Evolutionary conservation across 2,888 invertebrate species (phyloP), one percentile per base, ranked within the genome.

Genomic region (Pollenia angustigena): DNA sequence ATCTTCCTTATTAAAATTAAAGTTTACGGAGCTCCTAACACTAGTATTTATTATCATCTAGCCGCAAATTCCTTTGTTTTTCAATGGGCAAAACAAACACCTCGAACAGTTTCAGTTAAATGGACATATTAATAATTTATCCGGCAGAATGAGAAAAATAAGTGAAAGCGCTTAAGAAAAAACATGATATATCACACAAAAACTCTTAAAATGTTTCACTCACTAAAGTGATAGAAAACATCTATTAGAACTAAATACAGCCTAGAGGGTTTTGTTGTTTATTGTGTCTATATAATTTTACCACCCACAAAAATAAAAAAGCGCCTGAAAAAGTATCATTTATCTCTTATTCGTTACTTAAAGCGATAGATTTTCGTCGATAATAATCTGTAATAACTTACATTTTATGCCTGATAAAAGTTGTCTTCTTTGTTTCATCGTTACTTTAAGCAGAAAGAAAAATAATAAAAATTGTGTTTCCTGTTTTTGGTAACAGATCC

Each of bases 311-410:
- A 48, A 46, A 66, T 32, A 32, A 32, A 32, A 32, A 32, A 6
- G 32, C 32, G 6, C 1, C 4, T 40, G 9, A 4, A 44, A 16
- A 66, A 48, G n/a, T 66, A 71, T 80, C 69, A 62, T 71, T 80
- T 71, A 71, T 80, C 62, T 71, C 58, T 80, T 80, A 80, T 80
- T 80, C 52, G 69, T 62, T 62, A 71, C 62, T 71, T 71, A 80
- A 54, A 71, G 71, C 80, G 54, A 71, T 69, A 60, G 71, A 80
- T 71, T 71, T 52, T 79, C 66, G 16, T 69, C 42, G 60, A 79
- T 69, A 79, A 69, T 69, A 60, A 23, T 68, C 23, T 64, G 46
- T 46, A 78, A 78, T 78, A 78, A 78, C 56, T 68, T 68, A 78
- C 56, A 79, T 68, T 50, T 68, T 58, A 68, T 69, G 66, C 60